These are phyloP conservation scores for Synanthedon formicaeformis DNA, from an alignment of 2,888 invertebrate genomes.

Conservation along the genomic window DNA sequence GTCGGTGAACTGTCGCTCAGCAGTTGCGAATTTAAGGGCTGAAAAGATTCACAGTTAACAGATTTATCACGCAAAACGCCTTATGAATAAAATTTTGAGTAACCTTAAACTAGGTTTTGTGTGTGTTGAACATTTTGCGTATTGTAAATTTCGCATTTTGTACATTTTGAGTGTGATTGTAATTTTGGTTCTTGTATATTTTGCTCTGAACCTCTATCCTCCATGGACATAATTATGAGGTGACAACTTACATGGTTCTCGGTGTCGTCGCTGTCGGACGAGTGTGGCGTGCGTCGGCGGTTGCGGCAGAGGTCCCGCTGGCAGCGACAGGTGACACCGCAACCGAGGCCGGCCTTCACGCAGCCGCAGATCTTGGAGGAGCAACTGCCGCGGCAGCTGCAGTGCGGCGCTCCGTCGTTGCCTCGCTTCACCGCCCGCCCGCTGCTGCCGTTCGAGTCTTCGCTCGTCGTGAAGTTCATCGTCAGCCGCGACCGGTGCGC, in stretches of 20 bases:
- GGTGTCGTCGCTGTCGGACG: slow-evolving; percentile 46
- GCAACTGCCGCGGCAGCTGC: slow-evolving; percentile 73
- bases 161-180: too few species aligned
- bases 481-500: slow-evolving; percentile 47
- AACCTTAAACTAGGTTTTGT: too few species aligned
- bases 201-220: too few species aligned
- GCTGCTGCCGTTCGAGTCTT: slow-evolving; percentile 5
- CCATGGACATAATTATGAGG: not conserved
- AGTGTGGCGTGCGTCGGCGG: slow-evolving; percentile 13
- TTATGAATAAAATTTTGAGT: too few species aligned
- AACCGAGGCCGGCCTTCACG: slow-evolving; percentile 56
- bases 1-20: slow-evolving; percentile 33
- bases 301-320: slow-evolving; percentile 51
- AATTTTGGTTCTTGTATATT: too few species aligned
- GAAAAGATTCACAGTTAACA: slow-evolving; percentile 12
- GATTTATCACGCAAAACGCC: not conserved
- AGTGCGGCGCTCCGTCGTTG: slow-evolving; percentile 70
- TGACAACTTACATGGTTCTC: slow-evolving; percentile 28
- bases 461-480: slow-evolving; percentile 42
- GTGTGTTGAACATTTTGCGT: too few species aligned
- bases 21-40: slow-evolving; percentile 41
- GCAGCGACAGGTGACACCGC: slow-evolving; percentile 67
- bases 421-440: slow-evolving; percentile 56
- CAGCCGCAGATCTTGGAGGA: slow-evolving; percentile 72
- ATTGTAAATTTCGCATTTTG: too few species aligned